Base-by-base conservation (phyloP, 2,113 vertebrate species). In the Machaerirhynchus nigripectus region DNA sequence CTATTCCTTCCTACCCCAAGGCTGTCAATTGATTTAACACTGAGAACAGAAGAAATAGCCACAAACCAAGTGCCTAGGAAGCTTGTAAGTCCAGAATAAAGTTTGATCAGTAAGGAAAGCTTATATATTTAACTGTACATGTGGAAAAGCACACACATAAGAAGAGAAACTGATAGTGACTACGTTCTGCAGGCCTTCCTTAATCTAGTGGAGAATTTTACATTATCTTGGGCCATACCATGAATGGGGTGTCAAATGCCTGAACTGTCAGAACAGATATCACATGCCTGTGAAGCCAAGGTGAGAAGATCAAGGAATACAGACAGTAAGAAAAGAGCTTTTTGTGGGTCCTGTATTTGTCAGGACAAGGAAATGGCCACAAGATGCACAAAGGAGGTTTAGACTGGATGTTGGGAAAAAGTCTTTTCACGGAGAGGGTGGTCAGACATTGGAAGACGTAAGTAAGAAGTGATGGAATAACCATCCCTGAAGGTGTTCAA, bases 341-440 rank as follows among this genome's bases (percentile, higher is more conserved):
- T 2, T 21, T 0, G 4, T 46, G 11, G 5, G 8, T n/a, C 15
- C 2, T 10, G 2, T 4, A 11, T 47, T 89, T 77, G 13, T 30
- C 20, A 47, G 24, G 3, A 46, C 24, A 47, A 53, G 16, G 11
- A 68, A 53, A 75, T 26, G 16, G 16, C 7, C 9, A 15, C 16
- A 46, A n/a, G 11, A 12, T 60, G 6, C 11, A 40, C 7, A 47
- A 7, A 8, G 21, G 6, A 40, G 13, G 3, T 47, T 53, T 60
- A 40, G 21, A 22, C 6, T 40, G 47, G 9, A 53, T 21, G 2
- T 18, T 17, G 21, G 16, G 9, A 50, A 39, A 39, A 39, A 61
- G 28, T 19, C 24, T 23, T 56, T 35, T 9, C 13, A n/a, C 16
- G 22, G 30, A 8, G 21, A n/a, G 10, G 2, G 0, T 61, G 17